Conservation (phyloP, 2,113 vertebrate species). For the Oreotrochilus melanogaster region DNA sequence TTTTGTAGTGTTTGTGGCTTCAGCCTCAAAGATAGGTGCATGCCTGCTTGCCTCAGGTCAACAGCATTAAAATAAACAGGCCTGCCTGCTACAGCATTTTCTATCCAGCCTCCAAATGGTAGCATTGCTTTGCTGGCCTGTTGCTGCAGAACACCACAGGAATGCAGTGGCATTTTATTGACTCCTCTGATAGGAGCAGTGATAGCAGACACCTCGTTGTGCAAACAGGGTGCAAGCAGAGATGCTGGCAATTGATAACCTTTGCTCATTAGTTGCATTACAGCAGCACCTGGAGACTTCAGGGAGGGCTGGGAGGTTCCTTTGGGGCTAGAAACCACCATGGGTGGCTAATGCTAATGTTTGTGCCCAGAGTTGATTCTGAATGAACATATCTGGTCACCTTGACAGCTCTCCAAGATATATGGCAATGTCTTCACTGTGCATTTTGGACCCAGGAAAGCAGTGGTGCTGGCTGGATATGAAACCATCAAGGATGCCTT, state of each 20-base stretch:
- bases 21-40: slow-evolving; percentile 4
- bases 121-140: not conserved
- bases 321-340: not conserved
- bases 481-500: slow-evolving; percentile 83
- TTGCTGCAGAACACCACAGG: slow-evolving; percentile 59
- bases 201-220: slow-evolving; percentile 70
- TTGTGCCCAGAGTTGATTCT: not conserved
- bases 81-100: slow-evolving; percentile 16
- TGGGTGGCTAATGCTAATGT: not conserved
- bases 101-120: not conserved
- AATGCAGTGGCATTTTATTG: not conserved
- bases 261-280: not conserved
- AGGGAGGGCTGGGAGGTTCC: not conserved
- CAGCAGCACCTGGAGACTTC: slow-evolving; percentile 16
- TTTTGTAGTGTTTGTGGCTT: slow-evolving; percentile 44
- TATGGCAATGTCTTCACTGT: slow-evolving; percentile 85
- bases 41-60: slow-evolving; percentile 38
- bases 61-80: slow-evolving; percentile 38
- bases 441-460: slow-evolving; percentile 80
- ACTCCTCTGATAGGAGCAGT: slow-evolving; percentile 8
- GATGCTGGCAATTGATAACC: slow-evolving; percentile 32
- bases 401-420: slow-evolving; percentile 82
- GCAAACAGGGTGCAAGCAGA: slow-evolving; percentile 49
- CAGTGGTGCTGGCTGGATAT: slow-evolving; percentile 83
- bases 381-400: not conserved